Conservation (phyloP, 2,797 vertebrate genomes). For the Sphenodon punctatus region DNA sequence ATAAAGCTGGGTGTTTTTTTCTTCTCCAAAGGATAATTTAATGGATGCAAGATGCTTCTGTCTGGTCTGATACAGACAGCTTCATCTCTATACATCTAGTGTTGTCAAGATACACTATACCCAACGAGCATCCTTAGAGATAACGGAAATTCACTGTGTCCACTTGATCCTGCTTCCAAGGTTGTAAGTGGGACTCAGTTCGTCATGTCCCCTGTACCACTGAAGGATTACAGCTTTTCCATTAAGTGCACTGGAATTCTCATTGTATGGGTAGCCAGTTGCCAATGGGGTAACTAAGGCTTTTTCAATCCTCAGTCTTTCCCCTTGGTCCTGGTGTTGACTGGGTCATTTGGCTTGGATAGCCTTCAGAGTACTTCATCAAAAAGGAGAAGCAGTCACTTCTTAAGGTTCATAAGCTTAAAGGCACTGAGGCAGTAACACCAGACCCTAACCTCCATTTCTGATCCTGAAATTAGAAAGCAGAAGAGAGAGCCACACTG, state of each 20-base stretch:
- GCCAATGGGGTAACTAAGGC: neutral
- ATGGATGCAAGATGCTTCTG: neutral
- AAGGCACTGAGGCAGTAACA: no score
- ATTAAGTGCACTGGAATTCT: neutral
- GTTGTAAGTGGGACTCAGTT: neutral
- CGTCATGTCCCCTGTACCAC: neutral
- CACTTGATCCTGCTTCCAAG: neutral
- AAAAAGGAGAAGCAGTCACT: no score
- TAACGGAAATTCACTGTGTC: neutral
- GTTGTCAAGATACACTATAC: neutral
- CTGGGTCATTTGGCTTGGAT: no score
- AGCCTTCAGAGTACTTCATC: no score
- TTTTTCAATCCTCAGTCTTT: no score
- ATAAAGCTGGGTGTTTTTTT: conserved; percentile 22
- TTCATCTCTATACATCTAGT: neutral
- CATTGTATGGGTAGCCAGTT: neutral
- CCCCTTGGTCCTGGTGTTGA: no score
- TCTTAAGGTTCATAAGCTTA: no score
- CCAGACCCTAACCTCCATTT: no score
- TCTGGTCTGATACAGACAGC: neutral
- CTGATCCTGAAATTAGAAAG: no score
- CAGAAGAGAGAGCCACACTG: no score
- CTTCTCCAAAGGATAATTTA: neutral
- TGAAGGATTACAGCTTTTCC: neutral
- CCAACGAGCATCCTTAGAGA: neutral